phyloP scores from a whole-genome alignment of 2,113 vertebrate species.

The Platichthys stellatus region DNA sequence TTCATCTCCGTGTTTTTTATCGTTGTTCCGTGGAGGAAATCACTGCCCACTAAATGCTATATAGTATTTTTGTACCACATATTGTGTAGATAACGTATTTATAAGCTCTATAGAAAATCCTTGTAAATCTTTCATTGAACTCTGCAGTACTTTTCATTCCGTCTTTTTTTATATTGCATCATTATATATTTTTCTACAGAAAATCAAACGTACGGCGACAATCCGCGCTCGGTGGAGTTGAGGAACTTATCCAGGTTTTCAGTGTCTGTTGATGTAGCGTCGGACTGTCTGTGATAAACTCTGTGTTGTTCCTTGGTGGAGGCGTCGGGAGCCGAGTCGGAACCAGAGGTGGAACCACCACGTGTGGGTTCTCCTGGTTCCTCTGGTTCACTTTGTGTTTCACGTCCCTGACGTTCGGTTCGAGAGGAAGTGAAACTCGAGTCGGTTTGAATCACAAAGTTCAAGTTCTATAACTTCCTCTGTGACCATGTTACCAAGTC shows the following conservation, averaged over 20 bases:
- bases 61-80: constrained; percentile 90
- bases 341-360: no score
- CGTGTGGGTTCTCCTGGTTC: no score
- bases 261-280: constrained; percentile 25
- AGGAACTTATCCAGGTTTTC: constrained; percentile 65
- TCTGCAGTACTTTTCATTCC: constrained; percentile 87
- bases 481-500: no score
- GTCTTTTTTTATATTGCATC: constrained; percentile 82
- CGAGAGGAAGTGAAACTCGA: background rate
- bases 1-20: constrained; percentile 72
- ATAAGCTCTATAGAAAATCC: constrained; percentile 91
- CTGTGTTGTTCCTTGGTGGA: background rate
- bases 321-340: no score
- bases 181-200: constrained; percentile 87
- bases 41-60: constrained; percentile 84
- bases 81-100: constrained; percentile 92
- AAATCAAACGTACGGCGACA: constrained; percentile 80
- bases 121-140: constrained; percentile 89
- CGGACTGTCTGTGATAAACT: constrained; percentile 65
- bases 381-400: no score
- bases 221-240: constrained; percentile 68
- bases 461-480: no score
- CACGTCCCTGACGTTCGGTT: background rate
- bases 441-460: no score
- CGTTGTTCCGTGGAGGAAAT: constrained; percentile 35